Percentiles rank a stretch among this genome's conserved stretches.
These are phyloP conservation scores for Danionella dracula DNA, from an alignment of 2,797 vertebrate species.

Conservation along the genomic window DNA sequence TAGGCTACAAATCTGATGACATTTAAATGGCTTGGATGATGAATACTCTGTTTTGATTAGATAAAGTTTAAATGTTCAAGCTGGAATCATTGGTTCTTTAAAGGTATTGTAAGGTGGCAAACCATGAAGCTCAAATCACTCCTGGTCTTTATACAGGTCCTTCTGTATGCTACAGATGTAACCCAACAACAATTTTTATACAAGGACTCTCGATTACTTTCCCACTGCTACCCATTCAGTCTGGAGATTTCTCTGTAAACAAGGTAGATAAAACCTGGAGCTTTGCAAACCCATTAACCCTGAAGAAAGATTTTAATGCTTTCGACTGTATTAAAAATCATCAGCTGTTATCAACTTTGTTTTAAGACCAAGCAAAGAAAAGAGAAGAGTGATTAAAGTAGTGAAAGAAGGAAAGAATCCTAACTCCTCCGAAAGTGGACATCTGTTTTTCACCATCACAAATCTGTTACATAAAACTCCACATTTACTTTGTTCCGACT, in stretches of 20 bases:
- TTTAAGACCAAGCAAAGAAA: neutral
- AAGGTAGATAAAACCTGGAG: neutral
- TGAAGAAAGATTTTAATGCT: neutral
- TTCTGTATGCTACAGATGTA: too few species aligned
- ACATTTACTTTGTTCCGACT: neutral
- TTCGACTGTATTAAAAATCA: neutral
- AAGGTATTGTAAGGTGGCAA: too few species aligned
- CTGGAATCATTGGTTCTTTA: too few species aligned
- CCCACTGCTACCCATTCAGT: neutral
- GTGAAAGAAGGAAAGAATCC: neutral
- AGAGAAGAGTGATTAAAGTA: neutral
- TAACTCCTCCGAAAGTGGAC: neutral
- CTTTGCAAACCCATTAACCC: neutral
- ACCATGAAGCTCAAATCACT: too few species aligned
- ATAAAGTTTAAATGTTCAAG: too few species aligned
- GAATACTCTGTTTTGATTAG: too few species aligned
- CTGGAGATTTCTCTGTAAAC: neutral
- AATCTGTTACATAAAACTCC: neutral
- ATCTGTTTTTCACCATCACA: neutral
- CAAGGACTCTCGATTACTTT: neutral
- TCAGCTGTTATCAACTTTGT: neutral
- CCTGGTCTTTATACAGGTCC: too few species aligned
- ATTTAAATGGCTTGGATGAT: too few species aligned
- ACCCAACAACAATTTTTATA: slow-evolving; percentile 10
- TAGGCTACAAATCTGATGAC: too few species aligned